Evolutionary conservation across 2,797 vertebrate species (phyloP).

Genomic region (Tolypeutes matacus): DNA sequence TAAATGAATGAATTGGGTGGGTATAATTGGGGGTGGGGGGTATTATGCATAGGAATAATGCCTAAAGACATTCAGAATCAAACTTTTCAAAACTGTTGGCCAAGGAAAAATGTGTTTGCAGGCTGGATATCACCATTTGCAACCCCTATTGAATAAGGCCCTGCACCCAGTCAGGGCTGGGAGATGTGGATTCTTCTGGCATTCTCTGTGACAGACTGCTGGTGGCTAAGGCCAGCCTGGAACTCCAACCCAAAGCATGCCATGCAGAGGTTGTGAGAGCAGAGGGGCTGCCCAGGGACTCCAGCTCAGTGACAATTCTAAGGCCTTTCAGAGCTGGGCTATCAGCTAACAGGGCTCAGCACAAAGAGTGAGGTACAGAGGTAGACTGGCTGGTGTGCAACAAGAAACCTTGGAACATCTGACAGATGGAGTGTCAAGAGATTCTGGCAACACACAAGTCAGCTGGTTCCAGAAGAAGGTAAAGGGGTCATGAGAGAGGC

Average conservation of each 20-base stretch:
- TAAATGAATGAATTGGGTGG: background rate
- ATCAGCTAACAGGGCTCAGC: background rate
- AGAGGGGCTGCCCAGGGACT: background rate
- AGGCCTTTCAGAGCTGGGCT: background rate
- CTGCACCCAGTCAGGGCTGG: background rate
- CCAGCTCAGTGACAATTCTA: background rate
- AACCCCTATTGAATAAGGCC: constrained; percentile 5
- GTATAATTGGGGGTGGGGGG: background rate
- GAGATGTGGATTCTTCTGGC: background rate
- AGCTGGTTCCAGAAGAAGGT: constrained; percentile 16
- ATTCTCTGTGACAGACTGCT: background rate
- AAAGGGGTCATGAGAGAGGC: background rate
- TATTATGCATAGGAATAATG: background rate
- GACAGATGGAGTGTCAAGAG: background rate
- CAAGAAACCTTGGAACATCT: background rate
- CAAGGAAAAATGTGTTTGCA: background rate
- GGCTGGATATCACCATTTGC: background rate
- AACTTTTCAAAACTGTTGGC: constrained; percentile 25
- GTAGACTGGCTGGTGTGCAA: background rate
- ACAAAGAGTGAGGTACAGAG: background rate
- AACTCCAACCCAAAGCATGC: background rate
- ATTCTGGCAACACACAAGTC: background rate
- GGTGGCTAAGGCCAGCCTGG: constrained; percentile 9
- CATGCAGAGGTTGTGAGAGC: background rate
- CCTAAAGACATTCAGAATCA: background rate